A percentile compares a stretch with the other conserved stretches of the same genome.
phyloP scores from a whole-genome alignment of 2,797 vertebrate genomes.

The Phyllotis vaccarum region DNA sequence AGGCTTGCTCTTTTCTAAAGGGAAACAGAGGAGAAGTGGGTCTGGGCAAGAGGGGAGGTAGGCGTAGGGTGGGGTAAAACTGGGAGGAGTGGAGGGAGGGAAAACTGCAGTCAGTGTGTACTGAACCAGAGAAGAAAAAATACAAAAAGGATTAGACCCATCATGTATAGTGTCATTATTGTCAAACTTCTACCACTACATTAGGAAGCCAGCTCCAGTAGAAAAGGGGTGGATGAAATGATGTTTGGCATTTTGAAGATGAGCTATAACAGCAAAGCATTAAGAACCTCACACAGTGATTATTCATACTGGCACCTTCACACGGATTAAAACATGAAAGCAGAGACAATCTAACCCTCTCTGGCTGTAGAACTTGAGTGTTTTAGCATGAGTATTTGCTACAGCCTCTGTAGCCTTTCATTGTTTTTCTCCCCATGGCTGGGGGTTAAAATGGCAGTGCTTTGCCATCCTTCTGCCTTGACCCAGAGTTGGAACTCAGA shows the following conservation, averaged over 20 bases:
- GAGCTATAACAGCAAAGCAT: background rate
- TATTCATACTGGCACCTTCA: background rate
- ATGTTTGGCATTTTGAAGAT: slow-evolving; percentile 22
- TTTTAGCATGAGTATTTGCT: slow-evolving; percentile 18
- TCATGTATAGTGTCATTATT: background rate
- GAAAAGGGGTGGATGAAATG: background rate
- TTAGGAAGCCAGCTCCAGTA: background rate
- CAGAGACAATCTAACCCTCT: background rate
- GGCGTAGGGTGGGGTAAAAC: background rate
- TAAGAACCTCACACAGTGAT: background rate
- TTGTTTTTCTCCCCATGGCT: background rate
- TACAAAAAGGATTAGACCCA: background rate
- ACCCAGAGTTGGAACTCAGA: background rate
- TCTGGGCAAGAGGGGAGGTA: background rate
- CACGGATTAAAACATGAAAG: slow-evolving; percentile 40
- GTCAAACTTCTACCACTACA: background rate
- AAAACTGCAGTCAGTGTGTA: background rate
- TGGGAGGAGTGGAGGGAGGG: background rate
- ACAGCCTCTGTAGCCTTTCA: background rate
- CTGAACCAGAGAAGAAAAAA: background rate
- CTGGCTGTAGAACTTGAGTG: slow-evolving; percentile 1
- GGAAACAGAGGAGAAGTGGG: background rate
- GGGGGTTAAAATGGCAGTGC: background rate
- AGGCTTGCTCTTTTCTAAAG: background rate
- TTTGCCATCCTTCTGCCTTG: slow-evolving; percentile 7